These are phyloP conservation scores for Stenodera caucasica DNA, from an alignment of 2,888 invertebrate genomes.

Conservation along the genomic window DNA sequence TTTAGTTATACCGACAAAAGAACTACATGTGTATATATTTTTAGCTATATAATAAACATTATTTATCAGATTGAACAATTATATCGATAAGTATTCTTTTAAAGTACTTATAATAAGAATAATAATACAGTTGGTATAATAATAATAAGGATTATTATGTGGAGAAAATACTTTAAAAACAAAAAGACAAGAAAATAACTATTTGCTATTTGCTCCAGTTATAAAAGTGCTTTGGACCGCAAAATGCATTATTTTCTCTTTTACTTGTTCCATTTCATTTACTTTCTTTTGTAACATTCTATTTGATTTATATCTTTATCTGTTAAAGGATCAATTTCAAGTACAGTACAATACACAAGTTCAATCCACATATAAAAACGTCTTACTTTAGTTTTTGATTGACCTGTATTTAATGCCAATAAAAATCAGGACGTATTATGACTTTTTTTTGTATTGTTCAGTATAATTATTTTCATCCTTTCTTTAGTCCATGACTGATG, in stretches of 20 bases:
- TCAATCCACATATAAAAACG: too few relatives aligned
- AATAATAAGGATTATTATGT: too few relatives aligned
- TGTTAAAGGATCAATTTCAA: too few relatives aligned
- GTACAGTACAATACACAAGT: too few relatives aligned
- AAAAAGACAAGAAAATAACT: not conserved
- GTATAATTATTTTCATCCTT: too few relatives aligned
- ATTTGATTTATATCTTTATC: not conserved
- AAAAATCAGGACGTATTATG: too few relatives aligned
- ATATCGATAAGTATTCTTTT: not conserved
- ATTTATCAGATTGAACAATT: conserved; percentile 3
- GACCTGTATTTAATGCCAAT: too few relatives aligned
- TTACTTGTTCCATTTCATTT: conserved; percentile 1
- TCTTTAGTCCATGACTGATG: too few relatives aligned
- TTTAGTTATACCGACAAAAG: not conserved
- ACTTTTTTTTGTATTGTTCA: too few relatives aligned
- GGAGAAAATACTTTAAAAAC: too few relatives aligned
- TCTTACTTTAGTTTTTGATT: too few relatives aligned
- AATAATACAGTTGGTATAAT: conserved; percentile 1
- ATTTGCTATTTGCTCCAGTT: not conserved
- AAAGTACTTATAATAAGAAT: not conserved
- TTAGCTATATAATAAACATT: not conserved
- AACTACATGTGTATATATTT: not conserved
- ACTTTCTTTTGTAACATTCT: not conserved
- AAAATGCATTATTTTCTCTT: not conserved
- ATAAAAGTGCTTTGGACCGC: not conserved